These are phyloP conservation scores for Xyrauchen texanus DNA, from an alignment of 2,113 vertebrate genomes.

Conservation along the genomic window DNA sequence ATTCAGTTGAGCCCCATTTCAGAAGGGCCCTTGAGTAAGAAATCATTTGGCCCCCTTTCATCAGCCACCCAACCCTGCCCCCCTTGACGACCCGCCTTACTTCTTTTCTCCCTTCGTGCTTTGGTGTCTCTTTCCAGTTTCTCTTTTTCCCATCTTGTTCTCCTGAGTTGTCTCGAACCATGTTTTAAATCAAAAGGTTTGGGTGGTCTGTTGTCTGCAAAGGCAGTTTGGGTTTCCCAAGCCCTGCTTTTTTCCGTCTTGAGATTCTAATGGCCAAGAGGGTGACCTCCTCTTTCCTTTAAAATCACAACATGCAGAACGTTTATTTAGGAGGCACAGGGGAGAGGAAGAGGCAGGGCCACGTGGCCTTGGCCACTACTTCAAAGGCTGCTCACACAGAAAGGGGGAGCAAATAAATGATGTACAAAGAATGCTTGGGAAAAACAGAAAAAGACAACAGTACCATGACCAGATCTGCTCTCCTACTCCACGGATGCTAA, in stretches of 20 bases:
- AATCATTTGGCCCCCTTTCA: conserved; percentile 60
- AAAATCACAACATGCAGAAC: conserved; percentile 67
- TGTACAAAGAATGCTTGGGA: conserved; percentile 11
- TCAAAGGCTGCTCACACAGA: conserved; percentile 55
- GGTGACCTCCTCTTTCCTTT: conserved; percentile 67
- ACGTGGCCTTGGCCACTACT: conserved; percentile 52
- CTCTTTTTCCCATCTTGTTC: conserved; percentile 16
- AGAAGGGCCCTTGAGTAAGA: conserved; percentile 60
- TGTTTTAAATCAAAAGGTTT: conserved; percentile 50
- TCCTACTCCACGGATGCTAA: conserved; percentile 24
- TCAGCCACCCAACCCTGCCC: conserved; percentile 40
- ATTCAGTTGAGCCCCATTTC: conserved; percentile 56
- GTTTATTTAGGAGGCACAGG: conserved; percentile 68
- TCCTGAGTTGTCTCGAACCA: conserved; percentile 14
- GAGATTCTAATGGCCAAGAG: conserved; percentile 62
- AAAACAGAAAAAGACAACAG: conserved; percentile 14
- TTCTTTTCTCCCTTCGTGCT: conserved; percentile 34
- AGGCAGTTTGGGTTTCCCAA: conserved; percentile 47
- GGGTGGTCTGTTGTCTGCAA: conserved; percentile 62
- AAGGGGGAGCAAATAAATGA: conserved; percentile 8
- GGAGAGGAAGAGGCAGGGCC: conserved; percentile 51
- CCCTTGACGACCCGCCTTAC: conserved; percentile 1
- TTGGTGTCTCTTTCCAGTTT: conserved; percentile 50
- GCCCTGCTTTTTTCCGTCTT: conserved; percentile 54
- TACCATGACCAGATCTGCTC: not conserved